These are phyloP conservation scores for Tauraco erythrolophus DNA, from an alignment of 2,113 vertebrate species.

Conservation along the genomic window DNA sequence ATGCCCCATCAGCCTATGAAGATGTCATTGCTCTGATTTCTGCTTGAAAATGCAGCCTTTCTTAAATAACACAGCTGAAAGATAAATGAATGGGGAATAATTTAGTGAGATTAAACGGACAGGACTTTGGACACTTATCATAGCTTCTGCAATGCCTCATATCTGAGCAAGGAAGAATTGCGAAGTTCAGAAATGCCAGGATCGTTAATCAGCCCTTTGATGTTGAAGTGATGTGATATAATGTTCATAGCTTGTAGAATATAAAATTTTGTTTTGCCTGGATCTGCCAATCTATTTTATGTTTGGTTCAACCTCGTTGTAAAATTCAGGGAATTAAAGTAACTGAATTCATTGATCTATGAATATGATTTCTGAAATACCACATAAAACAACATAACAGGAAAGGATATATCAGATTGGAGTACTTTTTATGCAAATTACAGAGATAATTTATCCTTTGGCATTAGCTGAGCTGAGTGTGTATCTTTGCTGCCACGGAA, in stretches of 20 bases:
- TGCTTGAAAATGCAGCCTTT: constrained; percentile 12
- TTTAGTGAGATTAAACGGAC: constrained; percentile 15
- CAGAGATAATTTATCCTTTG: background rate
- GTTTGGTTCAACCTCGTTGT: background rate
- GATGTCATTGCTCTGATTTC: background rate
- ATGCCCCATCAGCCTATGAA: background rate
- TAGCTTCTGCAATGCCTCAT: constrained; percentile 46
- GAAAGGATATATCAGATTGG: background rate
- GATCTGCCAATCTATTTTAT: background rate
- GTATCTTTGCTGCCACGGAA: background rate
- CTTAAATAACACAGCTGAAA: constrained; percentile 19
- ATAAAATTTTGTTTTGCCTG: background rate
- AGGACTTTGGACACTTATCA: constrained; percentile 52
- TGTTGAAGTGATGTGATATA: constrained; percentile 30
- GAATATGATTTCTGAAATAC: background rate
- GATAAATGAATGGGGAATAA: constrained; percentile 25
- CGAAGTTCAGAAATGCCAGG: constrained; percentile 64
- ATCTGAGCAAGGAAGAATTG: background rate
- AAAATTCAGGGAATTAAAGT: constrained; percentile 14
- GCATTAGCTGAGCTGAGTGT: background rate
- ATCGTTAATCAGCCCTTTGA: constrained; percentile 56
- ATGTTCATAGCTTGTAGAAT: constrained; percentile 58
- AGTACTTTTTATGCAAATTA: background rate
- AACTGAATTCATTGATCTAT: background rate
- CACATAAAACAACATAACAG: background rate